These are phyloP conservation scores for Menura novaehollandiae DNA, from an alignment of 2,113 vertebrate species.

Conservation along the genomic window DNA sequence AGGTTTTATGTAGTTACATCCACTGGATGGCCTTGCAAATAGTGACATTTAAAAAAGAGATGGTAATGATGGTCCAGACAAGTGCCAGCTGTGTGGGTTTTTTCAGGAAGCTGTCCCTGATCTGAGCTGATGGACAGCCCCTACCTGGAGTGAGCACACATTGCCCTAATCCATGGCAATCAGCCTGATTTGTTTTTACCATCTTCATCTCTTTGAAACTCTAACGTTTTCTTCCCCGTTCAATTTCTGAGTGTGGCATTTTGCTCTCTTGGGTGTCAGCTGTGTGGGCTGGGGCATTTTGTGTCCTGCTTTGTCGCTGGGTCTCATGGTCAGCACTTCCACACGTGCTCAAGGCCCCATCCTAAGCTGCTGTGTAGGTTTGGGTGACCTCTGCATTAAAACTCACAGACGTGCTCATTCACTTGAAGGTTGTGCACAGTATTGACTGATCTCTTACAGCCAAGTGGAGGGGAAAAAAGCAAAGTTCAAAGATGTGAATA, in stretches of 20 bases:
- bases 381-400: neutral
- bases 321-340: neutral
- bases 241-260: neutral
- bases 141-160: neutral
- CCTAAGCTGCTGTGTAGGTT: neutral
- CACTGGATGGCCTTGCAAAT: neutral
- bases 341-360: neutral
- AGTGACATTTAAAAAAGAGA: neutral
- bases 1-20: neutral
- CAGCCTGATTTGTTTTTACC: neutral
- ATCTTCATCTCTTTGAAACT: neutral
- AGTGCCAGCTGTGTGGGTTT: neutral
- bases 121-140: neutral
- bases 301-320: neutral
- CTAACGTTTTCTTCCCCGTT: neutral
- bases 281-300: neutral
- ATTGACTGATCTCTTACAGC: neutral
- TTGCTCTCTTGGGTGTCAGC: neutral
- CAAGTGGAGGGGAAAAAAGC: neutral
- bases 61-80: neutral
- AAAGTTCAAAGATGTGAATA: neutral
- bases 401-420: neutral
- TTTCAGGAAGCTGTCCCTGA: neutral
- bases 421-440: neutral
- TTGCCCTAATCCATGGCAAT: neutral